Base-by-base conservation (phyloP, 2,113 vertebrate species). In the Thryonomys swinderianus region DNA sequence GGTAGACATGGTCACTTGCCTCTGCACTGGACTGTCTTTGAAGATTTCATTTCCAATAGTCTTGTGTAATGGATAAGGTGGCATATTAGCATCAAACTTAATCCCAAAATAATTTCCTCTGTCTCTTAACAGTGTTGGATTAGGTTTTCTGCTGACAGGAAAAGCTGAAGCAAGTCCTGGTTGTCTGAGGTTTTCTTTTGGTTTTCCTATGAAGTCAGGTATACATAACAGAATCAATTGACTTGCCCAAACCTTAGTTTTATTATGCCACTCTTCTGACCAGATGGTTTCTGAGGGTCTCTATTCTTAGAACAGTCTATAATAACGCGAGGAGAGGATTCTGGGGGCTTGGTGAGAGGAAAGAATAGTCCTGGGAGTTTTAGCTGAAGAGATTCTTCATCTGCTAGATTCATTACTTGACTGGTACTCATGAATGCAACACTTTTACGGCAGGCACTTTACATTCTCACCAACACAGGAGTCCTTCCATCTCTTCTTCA, bases 161-260 rank as follows among this genome's bases (percentile, higher is more conserved):
- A 79, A 96, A 48, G 94, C 2, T 64, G 85, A 98, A 96, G 95
- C 80, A 90, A 98, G 96, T 59, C 97, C 97, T 5, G 99, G 99
- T 91, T 99, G 99, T 51, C 99, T 98, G 93, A 99, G 98, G 55
- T 98, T 99, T 53, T 98, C 98, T 97, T 98, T 99, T 34, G 99
- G 99, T 78, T 97, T 99, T 73, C 98, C 99, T 99, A 90, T 74
- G 92, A 93, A 97, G 86, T 96, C 25, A 98, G 69, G 79, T 0
- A 23, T 4, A 97, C 25, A 94, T 42, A 95, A 96, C 0, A 4
- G 37, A 84, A 78, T 95, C n/a, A 62, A 13, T 80, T 78, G 82
- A 42, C n/a, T 34, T 78, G 13, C 57, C 21, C 4, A 83, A 74
- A 87, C 7, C 17, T 23, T 66, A 14, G 25, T 57, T 92, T 94